Percentiles rank a stretch among this genome's conserved stretches.
Evolutionary conservation across 1,140 invertebrate genomes (phyloP).

Genomic region (Trypoxylus dichotomus): DNA sequence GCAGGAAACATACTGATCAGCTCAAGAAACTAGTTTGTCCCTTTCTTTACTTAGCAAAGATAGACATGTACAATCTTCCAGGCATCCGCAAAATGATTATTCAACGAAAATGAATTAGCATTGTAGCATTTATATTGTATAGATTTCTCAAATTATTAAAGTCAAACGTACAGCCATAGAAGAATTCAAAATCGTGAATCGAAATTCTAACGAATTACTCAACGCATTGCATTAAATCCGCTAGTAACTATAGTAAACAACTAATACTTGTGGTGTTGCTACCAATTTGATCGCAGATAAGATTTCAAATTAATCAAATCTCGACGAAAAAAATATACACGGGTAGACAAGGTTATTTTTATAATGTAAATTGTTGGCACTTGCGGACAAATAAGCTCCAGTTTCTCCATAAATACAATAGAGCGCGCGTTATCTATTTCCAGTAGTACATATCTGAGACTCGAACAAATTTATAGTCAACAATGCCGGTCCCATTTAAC

Average conservation of each 20-base stretch:
- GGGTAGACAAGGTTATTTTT: not conserved
- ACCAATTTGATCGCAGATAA: not conserved
- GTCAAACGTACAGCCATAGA: too few relatives aligned
- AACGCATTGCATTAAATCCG: not conserved
- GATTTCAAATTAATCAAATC: slow-evolving; percentile 5
- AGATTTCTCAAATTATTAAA: too few relatives aligned
- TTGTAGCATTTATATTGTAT: too few relatives aligned
- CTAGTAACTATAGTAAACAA: not conserved
- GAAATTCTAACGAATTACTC: not conserved
- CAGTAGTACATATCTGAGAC: slow-evolving; percentile 18
- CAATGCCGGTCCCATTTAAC: slow-evolving; percentile 20
- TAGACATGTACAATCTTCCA: too few relatives aligned
- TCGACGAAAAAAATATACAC: not conserved
- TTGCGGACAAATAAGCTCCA: slow-evolving; percentile 10
- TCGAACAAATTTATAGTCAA: slow-evolving; percentile 20
- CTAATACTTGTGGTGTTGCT: not conserved
- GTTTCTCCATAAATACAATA: slow-evolving; percentile 20
- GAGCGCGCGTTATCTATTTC: not conserved
- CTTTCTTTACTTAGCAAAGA: too few relatives aligned
- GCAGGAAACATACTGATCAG: too few relatives aligned
- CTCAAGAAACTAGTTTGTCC: too few relatives aligned
- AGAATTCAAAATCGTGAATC: not conserved
- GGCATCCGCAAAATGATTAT: too few relatives aligned
- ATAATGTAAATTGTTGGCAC: slow-evolving; percentile 2
- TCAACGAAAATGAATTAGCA: too few relatives aligned